These are phyloP conservation scores for Drosophila lacertosa DNA, from an alignment of 1,140 invertebrate species.

Conservation along the genomic window DNA sequence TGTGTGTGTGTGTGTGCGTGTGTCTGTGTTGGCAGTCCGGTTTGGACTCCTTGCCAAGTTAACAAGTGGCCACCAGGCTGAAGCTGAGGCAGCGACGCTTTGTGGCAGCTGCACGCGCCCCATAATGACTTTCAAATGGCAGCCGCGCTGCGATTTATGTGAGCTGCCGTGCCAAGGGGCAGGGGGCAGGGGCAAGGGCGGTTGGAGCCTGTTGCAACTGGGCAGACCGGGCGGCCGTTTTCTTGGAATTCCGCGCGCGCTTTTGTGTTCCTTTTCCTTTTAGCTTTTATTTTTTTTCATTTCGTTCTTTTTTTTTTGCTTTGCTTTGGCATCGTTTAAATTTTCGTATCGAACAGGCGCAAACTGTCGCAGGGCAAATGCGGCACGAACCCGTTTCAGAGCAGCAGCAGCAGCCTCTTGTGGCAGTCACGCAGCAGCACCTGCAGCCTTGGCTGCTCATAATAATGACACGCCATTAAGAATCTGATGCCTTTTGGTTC, in stretches of 20 bases:
- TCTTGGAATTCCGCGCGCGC: constrained; percentile 75
- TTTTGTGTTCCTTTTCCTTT: constrained; percentile 40
- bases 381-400: constrained; percentile 53
- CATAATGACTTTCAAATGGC: constrained; percentile 78
- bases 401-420: not conserved
- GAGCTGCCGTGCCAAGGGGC: too few relatives aligned
- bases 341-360: constrained; percentile 75
- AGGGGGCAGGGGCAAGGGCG: constrained; percentile 9
- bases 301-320: constrained; percentile 38
- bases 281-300: not conserved
- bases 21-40: constrained; percentile 79
- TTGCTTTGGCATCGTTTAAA: constrained; percentile 72
- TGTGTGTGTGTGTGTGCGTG: constrained; percentile 42
- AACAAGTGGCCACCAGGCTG: constrained; percentile 72
- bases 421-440: not conserved
- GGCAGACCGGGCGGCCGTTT: constrained; percentile 71
- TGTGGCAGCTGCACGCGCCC: constrained; percentile 68
- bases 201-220: constrained; percentile 20
- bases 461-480: constrained; percentile 82
- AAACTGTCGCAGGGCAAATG: constrained; percentile 75
- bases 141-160: constrained; percentile 77
- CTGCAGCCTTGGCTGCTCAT: constrained; percentile 60
- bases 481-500: constrained; percentile 46
- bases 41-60: constrained; percentile 75
- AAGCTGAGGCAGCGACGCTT: constrained; percentile 10